A percentile compares a stretch with the other conserved stretches of the same genome.
Evolutionary conservation across 2,888 invertebrate genomes (phyloP).

Genomic region (Melinaea menophilus): DNA sequence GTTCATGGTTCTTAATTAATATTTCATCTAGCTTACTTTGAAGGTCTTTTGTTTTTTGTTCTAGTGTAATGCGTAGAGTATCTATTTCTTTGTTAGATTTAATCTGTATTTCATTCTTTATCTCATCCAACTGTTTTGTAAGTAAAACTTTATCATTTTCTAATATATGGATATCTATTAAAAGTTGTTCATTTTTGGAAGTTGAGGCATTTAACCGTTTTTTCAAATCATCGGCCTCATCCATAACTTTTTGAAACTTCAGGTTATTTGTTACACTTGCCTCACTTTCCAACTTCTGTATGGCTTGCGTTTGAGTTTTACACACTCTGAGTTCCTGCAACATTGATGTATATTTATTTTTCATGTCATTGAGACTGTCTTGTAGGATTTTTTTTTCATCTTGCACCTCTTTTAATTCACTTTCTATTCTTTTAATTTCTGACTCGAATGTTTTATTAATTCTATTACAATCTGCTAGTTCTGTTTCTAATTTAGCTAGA

Average conservation of each 20-base stretch:
- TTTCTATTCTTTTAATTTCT: conserved; percentile 77
- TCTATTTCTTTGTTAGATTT: conserved; percentile 47
- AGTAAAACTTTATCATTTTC: conserved; percentile 73
- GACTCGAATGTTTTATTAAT: conserved; percentile 79
- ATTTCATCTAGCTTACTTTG: conserved; percentile 44
- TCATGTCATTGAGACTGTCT: conserved; percentile 72
- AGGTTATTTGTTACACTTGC: conserved; percentile 48
- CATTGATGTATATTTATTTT: conserved; percentile 74
- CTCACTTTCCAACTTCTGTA: conserved; percentile 69
- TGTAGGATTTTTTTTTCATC: conserved; percentile 67
- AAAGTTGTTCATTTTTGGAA: conserved; percentile 68
- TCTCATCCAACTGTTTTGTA: conserved; percentile 64
- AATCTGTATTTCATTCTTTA: conserved; percentile 52
- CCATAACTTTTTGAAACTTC: conserved; percentile 49
- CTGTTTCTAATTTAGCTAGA: conserved; percentile 79
- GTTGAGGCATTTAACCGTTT: conserved; percentile 54
- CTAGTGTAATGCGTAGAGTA: conserved; percentile 47
- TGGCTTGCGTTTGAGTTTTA: conserved; percentile 67
- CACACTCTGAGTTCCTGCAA: conserved; percentile 61
- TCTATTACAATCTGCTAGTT: conserved; percentile 79
- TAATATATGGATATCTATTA: conserved; percentile 72
- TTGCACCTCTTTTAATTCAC: conserved; percentile 68
- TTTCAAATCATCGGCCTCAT: conserved; percentile 66
- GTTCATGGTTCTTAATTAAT: conserved; percentile 41
- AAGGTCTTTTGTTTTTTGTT: conserved; percentile 54